Percentiles rank a stretch among this genome's conserved stretches.
These are phyloP conservation scores for Pyrrhia umbra DNA, from an alignment of 2,888 invertebrate species.

Conservation along the genomic window DNA sequence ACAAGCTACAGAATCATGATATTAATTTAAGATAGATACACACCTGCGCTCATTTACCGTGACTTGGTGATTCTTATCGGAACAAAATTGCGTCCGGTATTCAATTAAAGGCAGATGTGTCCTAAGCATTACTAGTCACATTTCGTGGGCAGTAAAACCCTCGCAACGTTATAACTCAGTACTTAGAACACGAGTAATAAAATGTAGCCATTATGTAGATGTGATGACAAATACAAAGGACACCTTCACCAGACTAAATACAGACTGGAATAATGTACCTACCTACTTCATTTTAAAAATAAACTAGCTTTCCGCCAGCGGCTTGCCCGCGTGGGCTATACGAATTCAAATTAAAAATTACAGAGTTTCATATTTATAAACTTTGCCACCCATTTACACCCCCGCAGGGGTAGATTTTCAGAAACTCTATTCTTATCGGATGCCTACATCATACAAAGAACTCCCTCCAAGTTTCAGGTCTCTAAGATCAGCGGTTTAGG, in stretches of 20 bases:
- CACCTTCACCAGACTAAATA: conserved; percentile 17
- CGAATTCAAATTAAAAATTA: no score
- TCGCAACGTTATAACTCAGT: conserved; percentile 25
- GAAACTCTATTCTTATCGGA: no score
- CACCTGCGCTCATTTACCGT: conserved; percentile 44
- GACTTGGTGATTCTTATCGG: conserved; percentile 34
- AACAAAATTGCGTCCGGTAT: conserved; percentile 33
- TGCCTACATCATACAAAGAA: no score
- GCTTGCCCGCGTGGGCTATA: no score
- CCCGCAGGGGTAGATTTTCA: no score
- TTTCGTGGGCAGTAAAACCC: conserved; percentile 44
- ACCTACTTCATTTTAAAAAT: no score
- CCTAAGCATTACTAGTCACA: conserved; percentile 41
- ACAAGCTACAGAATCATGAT: conserved; percentile 36
- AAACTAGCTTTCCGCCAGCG: no score
- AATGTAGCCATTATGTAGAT: conserved; percentile 47
- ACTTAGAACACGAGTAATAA: conserved; percentile 51
- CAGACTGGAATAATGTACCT: not conserved
- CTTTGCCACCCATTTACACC: no score
- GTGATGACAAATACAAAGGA: conserved; percentile 46
- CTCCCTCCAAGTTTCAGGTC: no score
- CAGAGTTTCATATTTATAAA: no score
- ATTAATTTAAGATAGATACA: conserved; percentile 38
- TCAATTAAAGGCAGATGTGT: conserved; percentile 50
- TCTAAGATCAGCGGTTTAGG: no score